Evolutionary conservation across 1,140 invertebrate genomes (phyloP).

Genomic region (Teleogryllus occipitalis): DNA sequence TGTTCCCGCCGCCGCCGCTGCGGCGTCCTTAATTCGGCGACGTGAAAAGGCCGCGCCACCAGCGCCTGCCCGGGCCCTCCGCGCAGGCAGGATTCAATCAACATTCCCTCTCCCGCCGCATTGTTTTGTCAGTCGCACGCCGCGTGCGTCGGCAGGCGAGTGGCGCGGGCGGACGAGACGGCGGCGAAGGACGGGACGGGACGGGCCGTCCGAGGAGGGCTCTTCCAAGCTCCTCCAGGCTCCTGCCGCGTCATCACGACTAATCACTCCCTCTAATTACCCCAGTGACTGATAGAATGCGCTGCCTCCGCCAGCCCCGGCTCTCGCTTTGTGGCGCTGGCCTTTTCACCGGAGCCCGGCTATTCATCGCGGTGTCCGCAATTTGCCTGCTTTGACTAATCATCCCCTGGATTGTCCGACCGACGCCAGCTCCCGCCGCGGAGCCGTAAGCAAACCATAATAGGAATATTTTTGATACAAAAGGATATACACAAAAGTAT

Average conservation of each 20-base stretch:
- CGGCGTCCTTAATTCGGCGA: no score
- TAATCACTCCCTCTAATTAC: not conserved
- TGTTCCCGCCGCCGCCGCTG: no score
- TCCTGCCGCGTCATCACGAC: not conserved
- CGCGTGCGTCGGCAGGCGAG: constrained; percentile 43
- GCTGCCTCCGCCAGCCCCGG: not conserved
- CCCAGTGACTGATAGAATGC: constrained; percentile 3
- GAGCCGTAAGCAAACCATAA: no score
- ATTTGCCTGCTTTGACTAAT: not conserved
- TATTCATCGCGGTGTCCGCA: not conserved
- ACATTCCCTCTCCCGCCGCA: not conserved
- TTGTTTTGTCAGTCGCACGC: not conserved
- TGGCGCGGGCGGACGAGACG: not conserved
- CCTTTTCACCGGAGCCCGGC: not conserved
- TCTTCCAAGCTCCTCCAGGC: no score
- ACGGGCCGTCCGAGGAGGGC: no score
- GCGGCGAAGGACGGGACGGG: no score
- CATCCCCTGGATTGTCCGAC: not conserved
- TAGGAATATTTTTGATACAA: no score
- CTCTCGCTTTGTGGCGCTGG: not conserved
- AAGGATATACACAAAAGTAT: no score
- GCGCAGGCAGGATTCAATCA: not conserved
- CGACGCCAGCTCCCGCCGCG: not conserved
- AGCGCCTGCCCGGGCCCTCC: not conserved
- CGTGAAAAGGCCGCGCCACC: not conserved